Base-by-base conservation (phyloP, 2,888 invertebrate genomes). In the Mamestra brassicae region DNA sequence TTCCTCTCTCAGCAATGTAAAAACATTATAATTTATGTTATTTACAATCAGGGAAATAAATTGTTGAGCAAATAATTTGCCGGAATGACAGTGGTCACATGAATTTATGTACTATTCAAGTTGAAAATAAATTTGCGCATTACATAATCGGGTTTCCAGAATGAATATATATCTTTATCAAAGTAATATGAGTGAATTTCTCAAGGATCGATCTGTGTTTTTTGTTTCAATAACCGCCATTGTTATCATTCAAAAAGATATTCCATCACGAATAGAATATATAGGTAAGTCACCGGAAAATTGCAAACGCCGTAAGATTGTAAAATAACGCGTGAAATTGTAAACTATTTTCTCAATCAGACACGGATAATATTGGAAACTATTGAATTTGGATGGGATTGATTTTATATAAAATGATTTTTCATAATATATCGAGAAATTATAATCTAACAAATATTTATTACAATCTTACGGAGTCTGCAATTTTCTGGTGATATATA, bases 221-320 rank as follows among this genome's bases (percentile, higher is more conserved):
- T 62, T 36, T 61, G 38, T 8, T 36, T 15, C 17, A 60, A 61
- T 17, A 17, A 38, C 3, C 1, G 26, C 6, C 10, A 36, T 63
- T 34, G 3, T 63, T 47, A 34, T 42, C 17, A 47, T 58, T 42
- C 10, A 50, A 72, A 74, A 69, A 38, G 4, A 15, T 63, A 54
- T 61, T 52, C 8, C n/a, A 61, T 42, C 54, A 47, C 11, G 7
- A 36, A 34, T 50, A 13, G 7, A 26, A 26, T 26, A 26, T 26
- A 26, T 26, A 26, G 26, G 26, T 26, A 26, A 26, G 26, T 26
- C 26, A 26, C 26, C 26, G 26, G 26, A 26, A 26, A 26, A 26
- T 26, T 26, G 26, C 26, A 26, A 26, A 26, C 26, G 26, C 26
- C 26, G 26, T 26, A 26, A 26, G 26, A 26, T 26, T 26, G 26